Evolutionary conservation across 2,888 invertebrate genomes (phyloP), one percentile per base, ranked within the genome.

Genomic region (Glyphotaelius pellucidus): DNA sequence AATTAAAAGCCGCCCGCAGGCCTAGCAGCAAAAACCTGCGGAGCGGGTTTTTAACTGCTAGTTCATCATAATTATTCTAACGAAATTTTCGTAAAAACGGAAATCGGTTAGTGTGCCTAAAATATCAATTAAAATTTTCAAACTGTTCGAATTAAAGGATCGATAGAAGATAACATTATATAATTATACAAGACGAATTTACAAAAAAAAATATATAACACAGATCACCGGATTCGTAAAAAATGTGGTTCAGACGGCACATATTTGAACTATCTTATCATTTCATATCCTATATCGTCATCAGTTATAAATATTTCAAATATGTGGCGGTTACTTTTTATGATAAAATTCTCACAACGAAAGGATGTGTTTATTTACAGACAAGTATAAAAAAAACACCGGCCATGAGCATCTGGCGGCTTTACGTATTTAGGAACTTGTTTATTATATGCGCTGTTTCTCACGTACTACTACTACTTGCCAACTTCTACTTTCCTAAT

Each of bases 321-420:
- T 19, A 67, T 67, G 52, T 67, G 52, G 19, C 52, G 52, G 67
- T 67, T 67, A 25, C 25, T 67, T 67, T 67, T 67, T 25, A 67
- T 67, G 7, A 67, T 67, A 67, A 25, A 25, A 25, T n/a, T 67
- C 25, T 67, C 25, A n/a, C 67, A n/a, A 25, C 67, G 25, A 67
- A 67, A 67, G 67, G 67, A 67, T 67, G 67, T n/a, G n/a, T 67
- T 67, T 67, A 67, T 67, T 67, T 67, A 67, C 67, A 67, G n/a
- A 67, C 25, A 67, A 67, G n/a, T 25, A n/a, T n/a, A 25, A 67
- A 67, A 38, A 67, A 67, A 67, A 67, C 67, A 67, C 67, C 67
- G 67, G 25, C 25, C 9, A 67, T 25, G 25, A 67, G 67, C 67
- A 67, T 67, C 67, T 67, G 67, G 67, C n/a, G 67, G 67, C 9